Percentiles rank a stretch among this genome's conserved stretches.
These are phyloP conservation scores for Anoplophora glabripennis DNA, from an alignment of 1,140 invertebrate species.

Conservation along the genomic window DNA sequence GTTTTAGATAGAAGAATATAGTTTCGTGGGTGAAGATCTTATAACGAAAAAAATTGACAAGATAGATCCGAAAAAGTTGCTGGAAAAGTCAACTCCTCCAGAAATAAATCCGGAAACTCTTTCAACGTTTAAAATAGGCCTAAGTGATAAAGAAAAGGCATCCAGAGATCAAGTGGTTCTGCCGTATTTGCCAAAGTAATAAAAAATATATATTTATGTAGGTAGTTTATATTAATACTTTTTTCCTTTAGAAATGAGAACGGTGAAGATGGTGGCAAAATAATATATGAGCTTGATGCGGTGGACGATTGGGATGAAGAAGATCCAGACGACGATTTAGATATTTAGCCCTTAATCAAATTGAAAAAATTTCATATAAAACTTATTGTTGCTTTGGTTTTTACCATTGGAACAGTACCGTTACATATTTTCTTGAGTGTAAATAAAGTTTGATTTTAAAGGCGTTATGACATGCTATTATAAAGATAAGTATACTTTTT, in stretches of 20 bases:
- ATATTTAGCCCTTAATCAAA: conserved; percentile 48
- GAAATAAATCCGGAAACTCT: conserved; percentile 49
- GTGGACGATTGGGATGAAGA: conserved; percentile 63
- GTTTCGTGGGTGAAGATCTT: conserved; percentile 48
- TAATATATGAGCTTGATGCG: conserved; percentile 57
- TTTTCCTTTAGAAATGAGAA: conserved; percentile 22
- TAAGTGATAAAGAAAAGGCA: conserved; percentile 55
- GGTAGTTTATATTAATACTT: conserved; percentile 11
- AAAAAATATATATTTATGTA: conserved; percentile 8
- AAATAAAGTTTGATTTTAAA: too few species aligned
- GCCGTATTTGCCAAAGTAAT: conserved; percentile 52
- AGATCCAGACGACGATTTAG: conserved; percentile 62
- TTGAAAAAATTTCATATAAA: too few species aligned
- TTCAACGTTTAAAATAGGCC: conserved; percentile 58
- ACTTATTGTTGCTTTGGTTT: too few species aligned
- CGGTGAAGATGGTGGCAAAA: conserved; percentile 50
- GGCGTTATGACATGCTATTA: too few species aligned
- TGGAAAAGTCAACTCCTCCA: conserved; percentile 43
- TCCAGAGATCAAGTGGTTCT: conserved; percentile 55
- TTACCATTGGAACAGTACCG: too few species aligned
- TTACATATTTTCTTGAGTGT: too few species aligned
- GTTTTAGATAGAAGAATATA: conserved; percentile 48
- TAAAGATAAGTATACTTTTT: too few species aligned
- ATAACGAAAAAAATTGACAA: conserved; percentile 47
- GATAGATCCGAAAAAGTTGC: conserved; percentile 44